These are phyloP conservation scores for Caenorhabditis imperialis DNA, from an alignment of 2,888 invertebrate genomes.

Conservation along the genomic window DNA sequence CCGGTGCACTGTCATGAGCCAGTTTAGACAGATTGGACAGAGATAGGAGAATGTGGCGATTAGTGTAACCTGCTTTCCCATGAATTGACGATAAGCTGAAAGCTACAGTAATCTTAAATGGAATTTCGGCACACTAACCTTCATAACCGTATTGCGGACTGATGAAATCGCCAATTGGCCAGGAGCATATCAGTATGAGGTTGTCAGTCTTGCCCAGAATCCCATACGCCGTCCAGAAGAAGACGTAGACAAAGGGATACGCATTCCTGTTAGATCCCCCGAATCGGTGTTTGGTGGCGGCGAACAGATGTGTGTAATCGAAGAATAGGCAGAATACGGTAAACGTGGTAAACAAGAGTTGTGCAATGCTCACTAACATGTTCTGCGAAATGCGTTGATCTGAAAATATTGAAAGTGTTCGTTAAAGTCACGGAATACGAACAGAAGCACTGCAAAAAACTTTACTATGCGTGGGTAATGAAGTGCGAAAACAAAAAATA, in stretches of 20 bases:
- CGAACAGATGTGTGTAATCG: background rate
- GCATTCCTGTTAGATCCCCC: background rate
- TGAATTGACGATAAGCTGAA: conserved; percentile 9
- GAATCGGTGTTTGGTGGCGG: background rate
- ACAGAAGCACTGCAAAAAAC: too few species aligned
- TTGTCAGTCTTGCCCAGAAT: conserved; percentile 5
- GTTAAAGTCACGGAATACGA: too few species aligned
- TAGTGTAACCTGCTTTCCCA: conserved; percentile 6
- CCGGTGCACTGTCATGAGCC: conserved; percentile 27
- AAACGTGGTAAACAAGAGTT: background rate
- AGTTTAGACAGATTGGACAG: conserved; percentile 10
- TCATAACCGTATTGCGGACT: conserved; percentile 8
- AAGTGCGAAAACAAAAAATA: too few species aligned
- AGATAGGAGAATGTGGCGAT: conserved; percentile 7
- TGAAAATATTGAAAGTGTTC: too few species aligned
- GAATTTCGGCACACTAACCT: background rate
- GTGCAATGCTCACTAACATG: background rate
- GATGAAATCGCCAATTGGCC: background rate
- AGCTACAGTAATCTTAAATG: background rate
- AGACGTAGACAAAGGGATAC: conserved; percentile 13
- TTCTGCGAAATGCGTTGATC: background rate
- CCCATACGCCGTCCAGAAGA: conserved; percentile 10
- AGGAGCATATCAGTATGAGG: conserved; percentile 10
- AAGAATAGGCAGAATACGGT: background rate
- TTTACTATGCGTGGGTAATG: too few species aligned